Evolutionary conservation across 2,888 invertebrate genomes (phyloP).

Genomic region (Ganaspis brasiliensis): DNA sequence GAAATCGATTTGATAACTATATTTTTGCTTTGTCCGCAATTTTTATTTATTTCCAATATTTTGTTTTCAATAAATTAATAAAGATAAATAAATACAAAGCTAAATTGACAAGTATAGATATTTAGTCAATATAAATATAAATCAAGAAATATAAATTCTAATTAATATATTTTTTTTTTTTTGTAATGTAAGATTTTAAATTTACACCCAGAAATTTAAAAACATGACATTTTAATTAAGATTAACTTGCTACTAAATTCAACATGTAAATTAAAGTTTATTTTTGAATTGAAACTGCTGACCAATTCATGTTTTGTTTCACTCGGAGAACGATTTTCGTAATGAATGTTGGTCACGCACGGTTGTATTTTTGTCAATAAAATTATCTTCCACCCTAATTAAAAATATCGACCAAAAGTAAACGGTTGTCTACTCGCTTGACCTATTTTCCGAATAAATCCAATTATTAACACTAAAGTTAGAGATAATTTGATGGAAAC

Average conservation of each 20-base stretch:
- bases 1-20: not conserved
- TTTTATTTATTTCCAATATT: too few species aligned
- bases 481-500: not conserved
- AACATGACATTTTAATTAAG: not conserved
- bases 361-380: not conserved
- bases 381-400: conserved; percentile 28
- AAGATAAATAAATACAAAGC: too few species aligned
- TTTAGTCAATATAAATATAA: too few species aligned
- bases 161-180: too few species aligned
- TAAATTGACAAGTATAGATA: too few species aligned
- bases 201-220: too few species aligned
- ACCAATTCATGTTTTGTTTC: not conserved
- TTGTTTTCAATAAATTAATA: too few species aligned
- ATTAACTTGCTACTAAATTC: not conserved
- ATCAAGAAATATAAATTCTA: too few species aligned
- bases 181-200: too few species aligned
- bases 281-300: not conserved
- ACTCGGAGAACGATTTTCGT: not conserved
- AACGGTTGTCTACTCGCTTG: not conserved
- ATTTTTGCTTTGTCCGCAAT: too few species aligned
- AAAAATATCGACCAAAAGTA: conserved; percentile 16
- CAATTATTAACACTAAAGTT: not conserved
- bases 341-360: conserved; percentile 18
- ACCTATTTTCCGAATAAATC: conserved; percentile 5
- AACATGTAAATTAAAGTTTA: not conserved